Evolutionary conservation across 2,888 invertebrate genomes (phyloP), one percentile per base, ranked within the genome.

Genomic region (Drosophila borborema): DNA sequence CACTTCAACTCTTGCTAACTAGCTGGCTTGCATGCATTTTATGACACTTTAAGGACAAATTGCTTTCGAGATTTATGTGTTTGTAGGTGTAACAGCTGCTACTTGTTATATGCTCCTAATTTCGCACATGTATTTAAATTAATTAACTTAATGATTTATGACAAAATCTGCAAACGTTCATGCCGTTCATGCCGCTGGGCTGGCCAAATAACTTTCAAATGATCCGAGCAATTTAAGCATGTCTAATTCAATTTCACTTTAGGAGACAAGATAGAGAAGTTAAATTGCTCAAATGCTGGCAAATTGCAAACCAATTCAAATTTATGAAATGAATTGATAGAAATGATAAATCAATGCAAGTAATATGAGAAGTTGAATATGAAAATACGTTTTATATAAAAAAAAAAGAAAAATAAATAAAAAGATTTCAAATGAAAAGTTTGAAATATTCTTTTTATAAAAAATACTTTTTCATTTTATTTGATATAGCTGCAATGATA

Each of bases 1-100:
- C 69, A 64, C 66, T 31, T 43, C 53, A 46, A 18, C 55, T 64
- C 49, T 45, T 64, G 38, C 10, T 36, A 60, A 62, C 64, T 51
- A 66, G 48, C 46, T 69, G 62, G 61, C 40, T 55, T 9, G 56
- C 64, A 49, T 62, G 61, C 67, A 74, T 73, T 72, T 77, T 68
- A 83, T 76, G 86, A 66, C 80, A 76, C 66, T 78, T 78, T 82
- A 72, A 78, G 73, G 69, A 61, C 45, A 66, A 75, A 78, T 74
- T 69, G 49, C 36, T 40, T 12, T 63, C 8, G 23, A 54, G 51
- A 74, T 55, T 63, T 65, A 65, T 51, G 59, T n/a, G 43, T 48
- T 54, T 18, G 16, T 20, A 59, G 53, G 12, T 64, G 56, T 43
- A 53, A 55, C 65, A 74, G 72, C 61, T 74, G 79, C 34, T 70